Percentiles rank a stretch among this genome's conserved stretches.
Evolutionary conservation across 2,888 invertebrate species (phyloP).

Genomic region (Heliconius hortense): DNA sequence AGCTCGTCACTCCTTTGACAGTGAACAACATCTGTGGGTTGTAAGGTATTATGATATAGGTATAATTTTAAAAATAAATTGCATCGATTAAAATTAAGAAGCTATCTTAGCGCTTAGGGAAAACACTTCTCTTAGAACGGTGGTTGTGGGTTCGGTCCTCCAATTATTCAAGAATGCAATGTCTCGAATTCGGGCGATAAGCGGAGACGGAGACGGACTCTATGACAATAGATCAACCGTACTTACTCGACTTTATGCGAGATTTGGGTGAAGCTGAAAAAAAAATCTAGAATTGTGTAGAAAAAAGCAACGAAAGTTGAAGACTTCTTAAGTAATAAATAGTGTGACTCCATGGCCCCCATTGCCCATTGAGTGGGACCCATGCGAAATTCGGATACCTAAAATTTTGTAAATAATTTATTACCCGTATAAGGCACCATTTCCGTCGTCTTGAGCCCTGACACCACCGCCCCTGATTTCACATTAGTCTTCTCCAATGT

Average conservation of each 20-base stretch:
- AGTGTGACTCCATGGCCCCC: not conserved
- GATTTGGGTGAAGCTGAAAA: not conserved
- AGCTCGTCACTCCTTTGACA: slow-evolving; percentile 78
- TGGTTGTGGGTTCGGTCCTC: not conserved
- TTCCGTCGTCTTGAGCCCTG: slow-evolving; percentile 84
- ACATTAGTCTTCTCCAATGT: slow-evolving; percentile 80
- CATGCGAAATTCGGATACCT: not conserved
- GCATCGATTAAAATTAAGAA: not conserved
- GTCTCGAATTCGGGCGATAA: not conserved
- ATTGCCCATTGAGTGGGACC: too few species aligned
- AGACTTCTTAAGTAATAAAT: not conserved
- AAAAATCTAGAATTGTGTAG: not conserved
- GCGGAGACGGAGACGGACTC: too few species aligned
- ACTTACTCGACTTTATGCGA: too few species aligned
- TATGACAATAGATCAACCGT: too few species aligned
- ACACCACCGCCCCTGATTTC: slow-evolving; percentile 82
- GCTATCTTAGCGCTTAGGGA: not conserved
- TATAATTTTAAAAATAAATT: not conserved
- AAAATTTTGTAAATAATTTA: slow-evolving; percentile 21
- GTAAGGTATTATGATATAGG: not conserved
- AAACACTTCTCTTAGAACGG: not conserved
- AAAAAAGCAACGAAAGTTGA: not conserved
- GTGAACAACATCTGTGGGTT: slow-evolving; percentile 60
- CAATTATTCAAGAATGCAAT: not conserved
- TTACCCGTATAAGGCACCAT: slow-evolving; percentile 80